These are phyloP conservation scores for Litoditis marina DNA, from an alignment of 2,888 invertebrate genomes.

Conservation along the genomic window DNA sequence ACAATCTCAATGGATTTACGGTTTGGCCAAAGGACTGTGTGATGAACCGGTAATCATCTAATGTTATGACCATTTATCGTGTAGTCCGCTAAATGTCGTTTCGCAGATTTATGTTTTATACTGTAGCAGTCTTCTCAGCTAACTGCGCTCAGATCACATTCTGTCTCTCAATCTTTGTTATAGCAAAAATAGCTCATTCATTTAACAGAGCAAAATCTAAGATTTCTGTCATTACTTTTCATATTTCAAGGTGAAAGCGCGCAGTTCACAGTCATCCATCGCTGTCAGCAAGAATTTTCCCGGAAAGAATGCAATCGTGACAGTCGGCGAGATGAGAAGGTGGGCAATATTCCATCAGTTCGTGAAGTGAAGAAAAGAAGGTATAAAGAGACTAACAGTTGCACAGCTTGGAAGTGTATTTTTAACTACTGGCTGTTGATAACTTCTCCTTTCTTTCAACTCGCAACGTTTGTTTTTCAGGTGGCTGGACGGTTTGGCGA, in stretches of 20 bases:
- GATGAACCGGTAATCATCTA: constrained; percentile 83
- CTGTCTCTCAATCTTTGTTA: background rate
- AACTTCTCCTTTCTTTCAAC: background rate
- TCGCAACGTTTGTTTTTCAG: background rate
- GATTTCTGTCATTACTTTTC: too few relatives aligned
- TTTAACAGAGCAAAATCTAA: too few relatives aligned
- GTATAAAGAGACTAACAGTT: too few relatives aligned
- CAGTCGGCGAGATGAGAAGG: constrained; percentile 68
- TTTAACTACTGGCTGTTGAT: too few relatives aligned
- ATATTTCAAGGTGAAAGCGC: constrained; percentile 73
- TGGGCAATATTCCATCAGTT: background rate
- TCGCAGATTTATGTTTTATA: too few relatives aligned
- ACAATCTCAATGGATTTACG: constrained; percentile 35
- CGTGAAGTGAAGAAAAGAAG: background rate
- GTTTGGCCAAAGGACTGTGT: constrained; percentile 66
- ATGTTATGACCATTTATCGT: too few relatives aligned
- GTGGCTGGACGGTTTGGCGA: constrained; percentile 78
- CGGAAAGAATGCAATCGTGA: constrained; percentile 75
- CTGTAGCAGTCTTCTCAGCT: too few relatives aligned
- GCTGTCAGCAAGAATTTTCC: constrained; percentile 89
- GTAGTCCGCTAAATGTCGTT: too few relatives aligned
- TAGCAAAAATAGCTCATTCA: too few relatives aligned
- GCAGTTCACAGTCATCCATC: constrained; percentile 85
- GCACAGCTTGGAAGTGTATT: too few relatives aligned
- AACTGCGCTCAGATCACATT: too few relatives aligned